Percentiles rank a stretch among this genome's conserved stretches.
These are phyloP conservation scores for Araneus ventricosus DNA, from an alignment of 1,140 invertebrate species.

Conservation along the genomic window DNA sequence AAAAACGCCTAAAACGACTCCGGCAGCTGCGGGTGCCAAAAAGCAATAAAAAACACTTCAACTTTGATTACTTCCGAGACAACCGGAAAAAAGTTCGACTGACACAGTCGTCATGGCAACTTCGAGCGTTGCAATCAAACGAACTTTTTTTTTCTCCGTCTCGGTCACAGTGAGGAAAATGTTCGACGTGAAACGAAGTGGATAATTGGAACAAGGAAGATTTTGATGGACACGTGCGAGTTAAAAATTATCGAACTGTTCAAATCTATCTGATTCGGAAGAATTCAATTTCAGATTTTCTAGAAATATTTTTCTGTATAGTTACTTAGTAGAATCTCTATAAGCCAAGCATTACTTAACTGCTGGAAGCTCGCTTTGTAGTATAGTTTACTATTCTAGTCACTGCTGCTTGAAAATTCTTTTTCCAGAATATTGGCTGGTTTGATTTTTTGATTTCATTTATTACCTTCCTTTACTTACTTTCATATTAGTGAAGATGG, in stretches of 20 bases:
- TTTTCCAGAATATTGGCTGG: neutral
- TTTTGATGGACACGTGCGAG: neutral
- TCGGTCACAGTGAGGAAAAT: neutral
- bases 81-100: slow-evolving; percentile 34
- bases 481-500: no score
- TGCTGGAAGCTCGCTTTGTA: neutral
- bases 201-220: slow-evolving; percentile 51
- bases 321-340: neutral
- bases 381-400: neutral
- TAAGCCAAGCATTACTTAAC: neutral
- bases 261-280: neutral
- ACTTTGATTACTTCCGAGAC: slow-evolving; percentile 67
- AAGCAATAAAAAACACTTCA: slow-evolving; percentile 71
- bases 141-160: neutral
- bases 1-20: slow-evolving; percentile 16
- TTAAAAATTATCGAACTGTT: neutral
- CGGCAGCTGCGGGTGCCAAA: slow-evolving; percentile 58
- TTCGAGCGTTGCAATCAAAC: slow-evolving; percentile 49
- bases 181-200: neutral
- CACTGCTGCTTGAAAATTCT: neutral
- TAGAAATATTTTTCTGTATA: neutral
- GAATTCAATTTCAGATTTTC: neutral
- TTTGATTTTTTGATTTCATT: no score
- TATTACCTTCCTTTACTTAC: no score
- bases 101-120: slow-evolving; percentile 37